Evolutionary conservation across 2,888 invertebrate species (phyloP).

Genomic region (Standfussiana lucernea): DNA sequence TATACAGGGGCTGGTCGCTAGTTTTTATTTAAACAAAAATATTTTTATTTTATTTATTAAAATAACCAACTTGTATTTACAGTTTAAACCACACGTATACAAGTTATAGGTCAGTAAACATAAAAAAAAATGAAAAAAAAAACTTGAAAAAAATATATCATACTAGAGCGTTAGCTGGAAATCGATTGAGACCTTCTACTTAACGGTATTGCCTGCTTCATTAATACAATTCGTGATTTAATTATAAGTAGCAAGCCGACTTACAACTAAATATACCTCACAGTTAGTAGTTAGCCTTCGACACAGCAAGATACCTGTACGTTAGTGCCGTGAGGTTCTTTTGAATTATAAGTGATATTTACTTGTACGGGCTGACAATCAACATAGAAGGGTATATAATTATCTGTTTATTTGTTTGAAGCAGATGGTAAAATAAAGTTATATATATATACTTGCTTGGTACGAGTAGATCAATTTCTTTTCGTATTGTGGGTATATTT

Average conservation of each 20-base stretch:
- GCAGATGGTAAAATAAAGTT: background rate
- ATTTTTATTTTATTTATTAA: no score
- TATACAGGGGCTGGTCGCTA: background rate
- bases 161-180: background rate
- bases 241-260: constrained; percentile 38
- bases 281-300: constrained; percentile 59
- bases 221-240: constrained; percentile 62
- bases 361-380: background rate
- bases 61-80: no score
- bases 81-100: no score
- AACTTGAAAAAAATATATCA: no score
- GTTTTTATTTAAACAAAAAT: background rate
- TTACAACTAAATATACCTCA: constrained; percentile 26
- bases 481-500: background rate
- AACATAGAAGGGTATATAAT: background rate
- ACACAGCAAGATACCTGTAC: constrained; percentile 10
- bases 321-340: constrained; percentile 34
- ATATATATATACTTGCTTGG: background rate
- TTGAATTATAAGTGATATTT: constrained; percentile 11
- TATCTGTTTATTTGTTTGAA: background rate
- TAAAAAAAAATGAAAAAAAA: no score
- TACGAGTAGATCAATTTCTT: background rate
- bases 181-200: background rate
- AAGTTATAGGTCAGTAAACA: no score
- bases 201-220: constrained; percentile 39